Base-by-base conservation (phyloP, 2,797 vertebrate species). In the Gallinago solitaria region DNA sequence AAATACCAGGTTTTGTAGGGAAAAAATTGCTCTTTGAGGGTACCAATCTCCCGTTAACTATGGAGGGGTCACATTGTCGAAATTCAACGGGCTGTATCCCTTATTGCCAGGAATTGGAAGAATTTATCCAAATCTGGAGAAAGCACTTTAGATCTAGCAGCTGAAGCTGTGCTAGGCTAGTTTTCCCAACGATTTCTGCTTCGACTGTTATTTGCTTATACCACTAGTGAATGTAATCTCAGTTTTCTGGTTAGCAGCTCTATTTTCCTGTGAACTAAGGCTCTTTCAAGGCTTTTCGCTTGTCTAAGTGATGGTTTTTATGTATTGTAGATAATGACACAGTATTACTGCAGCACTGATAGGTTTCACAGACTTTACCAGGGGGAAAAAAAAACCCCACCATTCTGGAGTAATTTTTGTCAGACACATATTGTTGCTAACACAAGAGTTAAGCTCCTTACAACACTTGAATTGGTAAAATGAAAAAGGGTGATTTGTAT, bases 371-470 rank as follows among this genome's bases (percentile, higher is more conserved):
- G 65, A 33, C 51, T 68, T 85, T 61, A 86, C 47, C 7, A 7
- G 30, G 9, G 16, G 4, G 1, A 10, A 50, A 63, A 91, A 47
- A 23, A 23, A 16, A 41, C 15, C 39, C 39, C 39, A 47, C 20
- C 37, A 43, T 65, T 89, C 54, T 59, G n/a, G 67, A 90, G 50
- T 91, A 63, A 73, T 73, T 91, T 93, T 93, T 86, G 12, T 83
- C 35, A 86, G 80, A 63, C 25, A 32, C 1, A 5, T 86, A 79
- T 88, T 56, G 54, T 87, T 91, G 30, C 67, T 73, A 70, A 53
- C 51, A 79, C 48, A 35, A 53, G 56, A 76, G 33, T 79, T 96
- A 87, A 91, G 84, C 76, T 92, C 86, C 83, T 86, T 91, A 41
- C 30, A 92, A 41, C 16, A 27, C 21, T 51, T 30, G 24, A 88